Conservation (phyloP, 2,888 invertebrate genomes). For the Matsumyia berberina region DNA sequence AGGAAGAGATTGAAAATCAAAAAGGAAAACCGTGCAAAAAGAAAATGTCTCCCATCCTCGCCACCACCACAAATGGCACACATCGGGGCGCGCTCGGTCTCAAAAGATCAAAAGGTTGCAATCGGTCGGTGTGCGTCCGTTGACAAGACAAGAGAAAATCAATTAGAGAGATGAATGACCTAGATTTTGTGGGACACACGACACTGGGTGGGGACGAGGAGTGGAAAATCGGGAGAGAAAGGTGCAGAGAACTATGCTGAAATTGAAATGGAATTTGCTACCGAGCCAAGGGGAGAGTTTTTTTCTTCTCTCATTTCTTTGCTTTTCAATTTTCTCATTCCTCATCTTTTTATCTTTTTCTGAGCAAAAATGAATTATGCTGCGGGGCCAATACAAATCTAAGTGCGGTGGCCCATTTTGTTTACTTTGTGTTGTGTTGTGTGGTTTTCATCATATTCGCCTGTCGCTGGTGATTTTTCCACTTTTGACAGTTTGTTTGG, state of each 20-base stretch:
- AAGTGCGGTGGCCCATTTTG: constrained; percentile 42
- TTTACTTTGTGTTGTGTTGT: constrained; percentile 13
- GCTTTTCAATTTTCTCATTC: constrained; percentile 17
- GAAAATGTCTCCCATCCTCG: constrained; percentile 35
- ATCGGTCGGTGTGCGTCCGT: constrained; percentile 6
- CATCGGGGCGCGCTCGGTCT: background rate
- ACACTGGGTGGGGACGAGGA: background rate
- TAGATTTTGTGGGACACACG: too few relatives aligned
- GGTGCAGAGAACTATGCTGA: background rate
- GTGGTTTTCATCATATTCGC: constrained; percentile 12
- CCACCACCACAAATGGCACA: background rate
- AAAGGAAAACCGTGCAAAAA: constrained; percentile 30
- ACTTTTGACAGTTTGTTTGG: background rate
- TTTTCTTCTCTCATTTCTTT: background rate
- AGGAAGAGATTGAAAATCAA: constrained; percentile 5
- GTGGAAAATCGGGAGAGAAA: background rate
- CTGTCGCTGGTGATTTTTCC: constrained; percentile 3
- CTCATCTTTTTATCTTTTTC: background rate
- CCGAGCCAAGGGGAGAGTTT: background rate
- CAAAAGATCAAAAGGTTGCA: constrained; percentile 44
- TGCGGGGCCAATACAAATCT: constrained; percentile 21
- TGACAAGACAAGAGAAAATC: constrained; percentile 26
- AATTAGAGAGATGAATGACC: constrained; percentile 46
- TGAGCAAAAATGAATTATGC: constrained; percentile 13
- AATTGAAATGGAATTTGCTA: constrained; percentile 17